Evolutionary conservation across 2,113 vertebrate genomes (phyloP).

Genomic region (Thalassoma bifasciatum): DNA sequence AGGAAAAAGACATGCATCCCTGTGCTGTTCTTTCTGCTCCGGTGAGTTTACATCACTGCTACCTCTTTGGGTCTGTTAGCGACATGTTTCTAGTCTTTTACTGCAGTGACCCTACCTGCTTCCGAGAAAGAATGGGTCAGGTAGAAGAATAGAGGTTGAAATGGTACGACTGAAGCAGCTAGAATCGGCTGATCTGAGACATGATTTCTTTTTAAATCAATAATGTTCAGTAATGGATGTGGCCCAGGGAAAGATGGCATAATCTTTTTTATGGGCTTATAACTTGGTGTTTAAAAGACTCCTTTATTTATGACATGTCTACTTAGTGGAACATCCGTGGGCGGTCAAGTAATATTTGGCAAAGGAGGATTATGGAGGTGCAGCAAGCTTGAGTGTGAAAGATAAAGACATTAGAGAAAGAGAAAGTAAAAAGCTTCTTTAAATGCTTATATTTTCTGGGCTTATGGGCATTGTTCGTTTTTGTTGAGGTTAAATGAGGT

Average conservation of each 20-base stretch:
- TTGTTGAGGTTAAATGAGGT: slow-evolving; percentile 1
- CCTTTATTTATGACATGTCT: slow-evolving; percentile 45
- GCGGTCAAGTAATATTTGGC: slow-evolving; percentile 47
- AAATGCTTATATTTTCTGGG: neutral
- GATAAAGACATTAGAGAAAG: slow-evolving; percentile 25
- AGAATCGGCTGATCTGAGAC: slow-evolving; percentile 28
- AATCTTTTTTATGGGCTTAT: slow-evolving; percentile 41
- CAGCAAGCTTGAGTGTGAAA: slow-evolving; percentile 21
- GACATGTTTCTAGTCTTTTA: neutral
- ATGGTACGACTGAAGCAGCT: neutral
- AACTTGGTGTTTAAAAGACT: slow-evolving; percentile 32
- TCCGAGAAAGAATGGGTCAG: neutral
- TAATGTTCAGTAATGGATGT: slow-evolving; percentile 45
- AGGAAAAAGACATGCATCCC: no score
- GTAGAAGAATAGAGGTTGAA: neutral
- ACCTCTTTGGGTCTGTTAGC: neutral
- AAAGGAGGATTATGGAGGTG: slow-evolving; percentile 42
- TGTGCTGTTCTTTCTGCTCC: neutral
- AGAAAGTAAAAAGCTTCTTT: neutral
- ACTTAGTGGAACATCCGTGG: slow-evolving; percentile 39
- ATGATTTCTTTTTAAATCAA: slow-evolving; percentile 34
- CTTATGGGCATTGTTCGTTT: slow-evolving; percentile 1
- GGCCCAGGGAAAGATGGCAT: slow-evolving; percentile 28
- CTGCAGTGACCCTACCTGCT: neutral
- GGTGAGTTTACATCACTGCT: neutral